Percentiles rank a stretch among this genome's conserved stretches.
Evolutionary conservation across 2,113 vertebrate genomes (phyloP).

Genomic region (Vulpes vulpes): DNA sequence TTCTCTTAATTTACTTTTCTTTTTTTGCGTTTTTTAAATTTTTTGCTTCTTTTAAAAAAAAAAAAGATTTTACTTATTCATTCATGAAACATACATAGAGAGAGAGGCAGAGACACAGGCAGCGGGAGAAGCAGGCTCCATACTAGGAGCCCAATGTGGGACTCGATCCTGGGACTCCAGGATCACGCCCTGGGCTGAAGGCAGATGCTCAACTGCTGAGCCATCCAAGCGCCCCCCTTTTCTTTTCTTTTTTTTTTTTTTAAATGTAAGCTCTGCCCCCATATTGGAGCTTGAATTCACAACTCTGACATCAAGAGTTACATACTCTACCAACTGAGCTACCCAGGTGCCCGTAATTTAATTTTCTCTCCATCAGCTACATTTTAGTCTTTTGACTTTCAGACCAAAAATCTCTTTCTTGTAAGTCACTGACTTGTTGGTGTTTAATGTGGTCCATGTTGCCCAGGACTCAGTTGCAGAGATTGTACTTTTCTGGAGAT

Average conservation of each 20-base stretch:
- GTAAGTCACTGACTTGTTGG: not conserved
- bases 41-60: not conserved
- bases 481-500: slow-evolving; percentile 33
- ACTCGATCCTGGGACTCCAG: too few species aligned
- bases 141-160: too few species aligned
- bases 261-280: not conserved
- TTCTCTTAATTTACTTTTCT: not conserved
- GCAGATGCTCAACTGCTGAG: too few species aligned
- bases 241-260: not conserved
- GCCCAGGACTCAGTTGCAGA: not conserved
- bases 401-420: not conserved
- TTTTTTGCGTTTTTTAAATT: too few species aligned
- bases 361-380: not conserved
- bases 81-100: too few species aligned
- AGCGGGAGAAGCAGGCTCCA: too few species aligned
- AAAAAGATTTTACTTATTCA: too few species aligned
- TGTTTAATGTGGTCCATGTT: slow-evolving; percentile 28
- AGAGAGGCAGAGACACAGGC: too few species aligned
- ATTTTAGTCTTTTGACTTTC: slow-evolving; percentile 24
- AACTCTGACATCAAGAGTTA: not conserved
- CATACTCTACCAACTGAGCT: not conserved
- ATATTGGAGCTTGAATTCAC: not conserved
- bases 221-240: too few species aligned
- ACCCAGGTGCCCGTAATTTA: not conserved
- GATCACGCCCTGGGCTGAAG: too few species aligned